Evolutionary conservation across 2,888 invertebrate species (phyloP), one percentile per base, ranked within the genome.

Genomic region (Limulus polyphemus): DNA sequence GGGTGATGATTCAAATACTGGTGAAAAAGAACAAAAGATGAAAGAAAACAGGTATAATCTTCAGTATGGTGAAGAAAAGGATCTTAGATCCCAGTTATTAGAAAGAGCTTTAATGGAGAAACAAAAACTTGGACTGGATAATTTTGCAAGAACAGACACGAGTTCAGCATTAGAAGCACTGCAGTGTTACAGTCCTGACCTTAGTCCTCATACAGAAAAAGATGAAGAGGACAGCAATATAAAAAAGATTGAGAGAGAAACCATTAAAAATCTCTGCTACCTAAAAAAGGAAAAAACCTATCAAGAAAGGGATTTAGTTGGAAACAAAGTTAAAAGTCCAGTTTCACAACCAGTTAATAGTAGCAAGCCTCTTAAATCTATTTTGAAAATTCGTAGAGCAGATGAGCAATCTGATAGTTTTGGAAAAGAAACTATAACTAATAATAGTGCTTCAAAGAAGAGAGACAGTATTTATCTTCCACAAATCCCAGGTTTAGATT

Each of bases 401-500:
- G 14, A 11, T 14, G 54, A 54, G 32, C 54, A 11, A n/a, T 32
- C 16, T 11, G 51, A 50, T n/a, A 13, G 51, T 50, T 13, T n/a
- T 14, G 13, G 11, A 11, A 32, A 11, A n/a, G 16, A 3, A 14
- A 3, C 11, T 54, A 16, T 11, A 11, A 32, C 13, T 11, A 16
- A n/a, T 11, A 54, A 13, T 17, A 54, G 16, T 32, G 16, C 54
- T 11, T 50, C 51, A 14, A 14, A 14, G 14, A 11, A 54, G 14
- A 54, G 54, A 54, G 11, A 11, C 11, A 17, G 2, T 13, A 16
- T 11, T 2, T 16, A 2, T n/a, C 48, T 57, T 13, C 57, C 48
- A 12, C 46, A 46, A n/a, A 65, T 65, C 49, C 65, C 64, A 12
- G 66, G 62, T 17, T 52, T 65, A 11, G 60, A 58, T 11, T 47